Evolutionary conservation across 2,797 vertebrate species (phyloP), one percentile per base, ranked within the genome.

Genomic region (Platalea minor): DNA sequence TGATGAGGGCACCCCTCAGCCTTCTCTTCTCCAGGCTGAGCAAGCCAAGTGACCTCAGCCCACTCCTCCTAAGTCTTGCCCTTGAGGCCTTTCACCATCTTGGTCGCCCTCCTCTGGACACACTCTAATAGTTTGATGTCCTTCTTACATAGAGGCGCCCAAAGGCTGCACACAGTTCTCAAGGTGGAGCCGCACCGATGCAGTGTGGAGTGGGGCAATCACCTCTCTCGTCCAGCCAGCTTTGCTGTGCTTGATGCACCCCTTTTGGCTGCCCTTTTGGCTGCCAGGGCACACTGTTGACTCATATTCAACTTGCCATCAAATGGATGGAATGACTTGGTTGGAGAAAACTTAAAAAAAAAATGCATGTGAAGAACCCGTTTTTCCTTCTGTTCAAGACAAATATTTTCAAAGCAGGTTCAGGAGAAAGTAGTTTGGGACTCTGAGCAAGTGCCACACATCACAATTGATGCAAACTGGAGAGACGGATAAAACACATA

Each of bases 151-250:
- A 17, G 10, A 69, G 15, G 35, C 0, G 0, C 35, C 65, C 43
- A 51, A 15, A 70, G 11, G 11, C 23, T 24, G 17, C 41, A 35
- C 45, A 17, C 28, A 14, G n/a, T 16, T 8, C 54, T 48, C 1
- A 1, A 26, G 63, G 31, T 57, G 43, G 7, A 45, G 16, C 24
- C 2, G 0, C 23, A 15, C 7, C 10, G 26, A 31, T 56, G 48
- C 17, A 2, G 31, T 37, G 31, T 1, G 5, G 25, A 77, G 50
- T 17, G 50, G 31, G 41, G 41, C 56, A 50, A 1, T n/a, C 23
- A 4, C 11, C 23, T 57, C 43, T 31, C 21, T 77, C 0, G 0
- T 11, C 15, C 1, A 1, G 15, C 15, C 7, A 8, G 16, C 45
- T 20, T 2, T 11, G 13, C 33, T 43, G 56, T 37, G 28, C 51